Conservation (phyloP, 1,140 invertebrate genomes). For the Battus philenor region DNA sequence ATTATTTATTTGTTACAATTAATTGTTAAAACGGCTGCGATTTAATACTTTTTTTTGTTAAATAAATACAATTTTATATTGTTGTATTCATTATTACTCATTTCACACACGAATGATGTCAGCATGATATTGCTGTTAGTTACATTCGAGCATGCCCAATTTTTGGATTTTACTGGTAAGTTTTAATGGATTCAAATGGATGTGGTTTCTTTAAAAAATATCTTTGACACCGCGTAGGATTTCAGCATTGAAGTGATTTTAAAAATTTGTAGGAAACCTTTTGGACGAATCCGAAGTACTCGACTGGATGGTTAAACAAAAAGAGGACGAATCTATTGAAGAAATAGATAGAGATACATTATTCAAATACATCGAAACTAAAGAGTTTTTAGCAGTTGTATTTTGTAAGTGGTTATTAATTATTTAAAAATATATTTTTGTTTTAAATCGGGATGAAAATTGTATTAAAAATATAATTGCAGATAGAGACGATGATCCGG, state of each 20-base stretch:
- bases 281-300: slow-evolving; percentile 90
- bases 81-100: slow-evolving; percentile 60
- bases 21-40: slow-evolving; percentile 64
- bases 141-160: slow-evolving; percentile 61
- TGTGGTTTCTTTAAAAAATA: slow-evolving; percentile 67
- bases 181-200: slow-evolving; percentile 65
- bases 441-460: too few species aligned
- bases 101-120: slow-evolving; percentile 67
- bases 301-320: slow-evolving; percentile 94
- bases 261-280: slow-evolving; percentile 86
- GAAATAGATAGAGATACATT: slow-evolving; percentile 91
- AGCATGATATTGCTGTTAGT: slow-evolving; percentile 70
- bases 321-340: slow-evolving; percentile 95
- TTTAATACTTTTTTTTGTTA: slow-evolving; percentile 67
- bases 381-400: slow-evolving; percentile 94
- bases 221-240: slow-evolving; percentile 29
- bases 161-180: slow-evolving; percentile 68
- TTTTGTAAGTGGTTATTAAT: slow-evolving; percentile 88
- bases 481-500: slow-evolving; percentile 91
- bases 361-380: slow-evolving; percentile 90
- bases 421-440: too few species aligned
- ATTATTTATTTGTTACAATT: slow-evolving; percentile 68
- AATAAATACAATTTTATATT: slow-evolving; percentile 71
- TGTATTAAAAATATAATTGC: not conserved
- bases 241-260: slow-evolving; percentile 49